Conservation (phyloP, 2,888 invertebrate species). For the Aradus depressus region DNA sequence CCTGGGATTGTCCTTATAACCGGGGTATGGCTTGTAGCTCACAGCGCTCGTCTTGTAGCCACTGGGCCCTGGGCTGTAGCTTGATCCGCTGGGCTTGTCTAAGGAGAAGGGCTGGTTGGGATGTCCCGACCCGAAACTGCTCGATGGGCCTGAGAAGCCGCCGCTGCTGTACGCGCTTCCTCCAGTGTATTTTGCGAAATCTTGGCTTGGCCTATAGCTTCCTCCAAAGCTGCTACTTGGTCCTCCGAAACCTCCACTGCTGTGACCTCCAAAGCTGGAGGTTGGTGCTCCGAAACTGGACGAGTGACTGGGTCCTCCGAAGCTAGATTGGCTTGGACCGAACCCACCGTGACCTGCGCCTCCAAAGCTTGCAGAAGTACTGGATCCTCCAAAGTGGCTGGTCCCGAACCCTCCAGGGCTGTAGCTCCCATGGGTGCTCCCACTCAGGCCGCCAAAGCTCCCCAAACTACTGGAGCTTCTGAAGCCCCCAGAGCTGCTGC, state of each 20-base stretch:
- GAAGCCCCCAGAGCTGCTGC: constrained; percentile 8
- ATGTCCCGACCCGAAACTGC: background rate
- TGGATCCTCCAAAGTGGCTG: constrained; percentile 1
- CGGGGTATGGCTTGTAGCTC: constrained; percentile 8
- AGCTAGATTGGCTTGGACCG: background rate
- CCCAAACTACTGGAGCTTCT: constrained; percentile 9
- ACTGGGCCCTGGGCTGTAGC: background rate
- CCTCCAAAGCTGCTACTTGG: constrained; percentile 6
- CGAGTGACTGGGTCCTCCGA: background rate
- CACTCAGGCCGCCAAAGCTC: constrained; percentile 7
- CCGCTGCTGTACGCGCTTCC: constrained; percentile 2
- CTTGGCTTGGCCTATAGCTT: too few relatives aligned
- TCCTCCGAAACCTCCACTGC: background rate
- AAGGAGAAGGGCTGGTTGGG: constrained; percentile 3
- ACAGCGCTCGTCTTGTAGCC: background rate
- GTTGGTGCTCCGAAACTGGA: constrained; percentile 7
- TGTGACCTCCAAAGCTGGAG: constrained; percentile 13
- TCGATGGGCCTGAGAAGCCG: constrained; percentile 3
- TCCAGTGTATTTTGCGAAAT: background rate
- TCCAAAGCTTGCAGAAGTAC: background rate
- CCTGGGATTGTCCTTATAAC: constrained; percentile 7
- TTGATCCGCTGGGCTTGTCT: background rate
- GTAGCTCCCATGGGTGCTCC: background rate
- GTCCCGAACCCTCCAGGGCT: background rate
- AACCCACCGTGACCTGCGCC: background rate